These are phyloP conservation scores for Entelurus aequoreus DNA, from an alignment of 2,113 vertebrate species.

Conservation along the genomic window DNA sequence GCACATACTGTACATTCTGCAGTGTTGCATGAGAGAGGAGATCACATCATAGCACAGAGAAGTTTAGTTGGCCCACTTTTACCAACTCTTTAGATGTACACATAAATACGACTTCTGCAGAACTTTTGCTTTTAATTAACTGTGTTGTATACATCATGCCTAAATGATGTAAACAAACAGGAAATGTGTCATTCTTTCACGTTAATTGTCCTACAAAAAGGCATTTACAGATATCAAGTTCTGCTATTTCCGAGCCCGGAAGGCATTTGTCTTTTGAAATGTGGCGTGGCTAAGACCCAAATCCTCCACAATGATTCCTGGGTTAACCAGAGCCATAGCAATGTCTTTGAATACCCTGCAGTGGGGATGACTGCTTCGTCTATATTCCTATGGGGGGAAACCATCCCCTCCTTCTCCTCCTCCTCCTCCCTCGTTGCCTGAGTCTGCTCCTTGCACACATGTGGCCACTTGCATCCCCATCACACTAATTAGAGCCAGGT, in stretches of 20 bases:
- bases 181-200: conserved; percentile 28
- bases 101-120: neutral
- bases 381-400: conserved; percentile 34
- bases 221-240: conserved; percentile 19
- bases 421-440: conserved; percentile 18
- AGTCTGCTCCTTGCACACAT: conserved; percentile 54
- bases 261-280: conserved; percentile 61
- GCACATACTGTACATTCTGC: conserved; percentile 19
- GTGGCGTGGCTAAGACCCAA: conserved; percentile 51
- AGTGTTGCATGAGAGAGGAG: conserved; percentile 3
- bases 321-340: conserved; percentile 60
- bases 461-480: conserved; percentile 66
- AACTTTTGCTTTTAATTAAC: conserved; percentile 1
- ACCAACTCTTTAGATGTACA: neutral
- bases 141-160: neutral
- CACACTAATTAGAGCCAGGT: conserved; percentile 76
- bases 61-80: neutral
- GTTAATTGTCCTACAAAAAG: conserved; percentile 22
- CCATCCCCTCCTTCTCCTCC: conserved; percentile 22
- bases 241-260: conserved; percentile 22
- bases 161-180: conserved; percentile 18
- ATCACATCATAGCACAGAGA: conserved; percentile 15
- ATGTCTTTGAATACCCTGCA: conserved; percentile 45
- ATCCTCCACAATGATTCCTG: conserved; percentile 52
- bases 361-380: conserved; percentile 49